These are phyloP conservation scores for Otus scops DNA, from an alignment of 2,797 vertebrate species.

Conservation along the genomic window DNA sequence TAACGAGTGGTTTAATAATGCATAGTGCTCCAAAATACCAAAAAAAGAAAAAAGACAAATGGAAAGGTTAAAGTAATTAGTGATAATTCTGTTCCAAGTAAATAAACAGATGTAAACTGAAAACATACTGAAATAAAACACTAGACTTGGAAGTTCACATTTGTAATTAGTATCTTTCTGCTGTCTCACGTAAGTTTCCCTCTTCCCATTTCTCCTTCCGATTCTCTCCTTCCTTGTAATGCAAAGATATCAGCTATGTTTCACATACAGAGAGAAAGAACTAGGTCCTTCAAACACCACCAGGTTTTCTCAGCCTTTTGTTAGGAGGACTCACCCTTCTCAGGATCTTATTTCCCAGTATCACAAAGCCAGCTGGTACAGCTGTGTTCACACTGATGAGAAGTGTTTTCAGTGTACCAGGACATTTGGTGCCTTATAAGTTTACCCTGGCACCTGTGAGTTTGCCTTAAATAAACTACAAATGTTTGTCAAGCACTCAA, in stretches of 20 bases:
- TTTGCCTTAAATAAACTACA: neutral
- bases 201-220: neutral
- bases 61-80: neutral
- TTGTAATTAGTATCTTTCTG: neutral
- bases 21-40: neutral
- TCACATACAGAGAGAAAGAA: neutral
- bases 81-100: neutral
- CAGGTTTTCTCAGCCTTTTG: neutral
- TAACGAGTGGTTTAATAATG: neutral
- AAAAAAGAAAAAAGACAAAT: neutral
- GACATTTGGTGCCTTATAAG: neutral
- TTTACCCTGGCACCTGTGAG: neutral
- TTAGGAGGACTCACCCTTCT: neutral
- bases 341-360: neutral
- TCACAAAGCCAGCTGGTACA: neutral
- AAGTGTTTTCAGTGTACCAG: neutral
- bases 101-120: neutral
- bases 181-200: neutral
- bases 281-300: neutral
- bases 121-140: neutral
- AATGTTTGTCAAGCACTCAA: neutral
- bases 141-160: neutral
- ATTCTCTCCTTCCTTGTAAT: neutral
- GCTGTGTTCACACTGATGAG: neutral
- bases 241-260: rapidly evolving